phyloP scores from a whole-genome alignment of 2,113 vertebrate species.

The Siniperca knerii region DNA sequence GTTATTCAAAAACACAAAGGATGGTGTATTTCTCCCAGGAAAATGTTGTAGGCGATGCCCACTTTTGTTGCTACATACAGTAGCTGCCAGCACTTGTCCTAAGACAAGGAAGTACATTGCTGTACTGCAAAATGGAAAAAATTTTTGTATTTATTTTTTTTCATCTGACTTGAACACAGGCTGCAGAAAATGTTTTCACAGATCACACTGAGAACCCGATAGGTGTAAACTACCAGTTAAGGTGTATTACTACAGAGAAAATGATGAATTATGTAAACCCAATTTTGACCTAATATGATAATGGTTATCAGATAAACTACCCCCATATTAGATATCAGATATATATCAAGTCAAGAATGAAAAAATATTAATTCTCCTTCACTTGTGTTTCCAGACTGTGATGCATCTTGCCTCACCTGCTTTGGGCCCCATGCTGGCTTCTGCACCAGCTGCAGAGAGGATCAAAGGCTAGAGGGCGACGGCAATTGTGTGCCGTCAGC shows the following conservation, averaged over 20 bases:
- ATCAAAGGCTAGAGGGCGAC: conserved; percentile 55
- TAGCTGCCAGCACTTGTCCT: conserved; percentile 21
- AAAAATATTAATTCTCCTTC: background rate
- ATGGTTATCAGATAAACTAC: background rate
- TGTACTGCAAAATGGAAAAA: conserved; percentile 31
- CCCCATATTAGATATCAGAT: background rate
- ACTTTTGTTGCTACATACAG: conserved; percentile 49
- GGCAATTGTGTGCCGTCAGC: conserved; percentile 77
- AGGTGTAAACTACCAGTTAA: background rate
- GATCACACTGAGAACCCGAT: background rate
- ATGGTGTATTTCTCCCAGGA: conserved; percentile 37
- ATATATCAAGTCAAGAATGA: background rate
- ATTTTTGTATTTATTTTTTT: conserved; percentile 20
- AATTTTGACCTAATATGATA: background rate
- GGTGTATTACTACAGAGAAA: background rate
- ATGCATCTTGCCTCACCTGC: conserved; percentile 86
- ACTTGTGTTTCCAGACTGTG: conserved; percentile 84
- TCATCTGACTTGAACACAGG: background rate
- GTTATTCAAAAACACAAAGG: conserved; percentile 56
- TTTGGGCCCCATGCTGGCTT: conserved; percentile 69
- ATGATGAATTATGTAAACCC: background rate
- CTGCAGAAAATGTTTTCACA: conserved; percentile 15
- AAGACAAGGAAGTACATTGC: conserved; percentile 4
- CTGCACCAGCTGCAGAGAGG: conserved; percentile 87
- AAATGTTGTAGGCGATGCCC: conserved; percentile 50